phyloP scores from a whole-genome alignment of 2,113 vertebrate genomes.

The Blennius ocellaris region DNA sequence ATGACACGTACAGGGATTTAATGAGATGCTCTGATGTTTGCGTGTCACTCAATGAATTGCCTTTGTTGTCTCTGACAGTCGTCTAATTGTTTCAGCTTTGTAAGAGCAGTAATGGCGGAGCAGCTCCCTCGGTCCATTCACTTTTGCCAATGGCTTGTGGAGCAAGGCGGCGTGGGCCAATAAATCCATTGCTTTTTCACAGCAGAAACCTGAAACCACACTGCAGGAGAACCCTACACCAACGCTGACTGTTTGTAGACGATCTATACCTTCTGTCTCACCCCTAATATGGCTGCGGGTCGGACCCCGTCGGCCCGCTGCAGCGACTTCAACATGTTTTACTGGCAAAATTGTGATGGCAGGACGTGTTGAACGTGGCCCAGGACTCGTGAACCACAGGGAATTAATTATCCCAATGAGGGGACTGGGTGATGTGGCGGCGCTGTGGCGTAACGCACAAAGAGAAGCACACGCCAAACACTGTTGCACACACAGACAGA shows the following conservation, averaged over 20 bases:
- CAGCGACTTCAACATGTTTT: constrained; percentile 23
- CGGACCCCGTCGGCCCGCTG: constrained; percentile 14
- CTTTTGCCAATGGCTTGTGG: constrained; percentile 10
- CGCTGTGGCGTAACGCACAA: constrained; percentile 17
- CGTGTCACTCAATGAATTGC: no score
- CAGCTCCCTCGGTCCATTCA: background rate
- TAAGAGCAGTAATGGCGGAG: background rate
- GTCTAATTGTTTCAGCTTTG: background rate
- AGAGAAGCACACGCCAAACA: constrained; percentile 20
- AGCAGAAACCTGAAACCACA: constrained; percentile 10
- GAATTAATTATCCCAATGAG: constrained; percentile 62
- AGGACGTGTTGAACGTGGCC: constrained; percentile 48
- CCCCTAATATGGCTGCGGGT: background rate
- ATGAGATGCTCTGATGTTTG: no score
- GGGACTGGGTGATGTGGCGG: constrained; percentile 54
- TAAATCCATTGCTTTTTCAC: constrained; percentile 29
- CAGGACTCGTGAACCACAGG: constrained; percentile 65
- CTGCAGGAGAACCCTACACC: constrained; percentile 3
- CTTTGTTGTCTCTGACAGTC: background rate
- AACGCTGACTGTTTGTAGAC: background rate
- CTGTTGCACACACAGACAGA: constrained; percentile 46
- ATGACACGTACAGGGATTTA: no score
- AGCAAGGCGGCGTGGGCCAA: constrained; percentile 10
- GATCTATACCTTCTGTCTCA: constrained; percentile 7
- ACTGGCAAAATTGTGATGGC: constrained; percentile 62